Base-by-base conservation (phyloP, 2,797 vertebrate species). In the Notoglanidium macrostoma region DNA sequence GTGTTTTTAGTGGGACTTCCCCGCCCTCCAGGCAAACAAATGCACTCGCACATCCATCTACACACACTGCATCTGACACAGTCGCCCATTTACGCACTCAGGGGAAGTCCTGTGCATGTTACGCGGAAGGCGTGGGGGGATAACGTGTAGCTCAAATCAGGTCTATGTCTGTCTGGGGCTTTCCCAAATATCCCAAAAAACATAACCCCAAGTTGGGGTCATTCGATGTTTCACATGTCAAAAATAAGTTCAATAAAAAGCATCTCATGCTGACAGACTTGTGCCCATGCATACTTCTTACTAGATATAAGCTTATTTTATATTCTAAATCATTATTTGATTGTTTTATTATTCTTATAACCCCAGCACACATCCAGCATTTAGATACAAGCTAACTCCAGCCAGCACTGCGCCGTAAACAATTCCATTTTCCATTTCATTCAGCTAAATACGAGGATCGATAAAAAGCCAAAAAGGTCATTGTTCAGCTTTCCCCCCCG, bases 71-170 rank as follows among this genome's bases (percentile, higher is more conserved):
- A 84, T 77, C 86, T 89, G 72, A 65, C 67, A 51, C 46, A 49
- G 57, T 88, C 85, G 51, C 88, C 87, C 85, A 44, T 67, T 46
- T 78, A 83, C 44, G 44, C 82, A n/a, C 86, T 2, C 63, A 90
- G 90, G 90, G 90, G 82, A 90, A 91, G 89, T 91, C 90, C 90
- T 85, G 74, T 70, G 59, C 81, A 17, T 83, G 73, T 77, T 89
- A 70, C 59, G 68, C 86, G 88, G 89, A 91, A 91, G 87, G 86
- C 83, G 90, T 91, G 80, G 90, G 90, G 90, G 85, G 72, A 84
- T 80, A 72, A 83, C 74, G 49, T 87, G 68, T 44, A 61, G 86
- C 88, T 89, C 84, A 89, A 86, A 85, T 67, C 68, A n/a, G 17
- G 87, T 67, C 65, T 21, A 29, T 65, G 32, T 88, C 72, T 82